These are phyloP conservation scores for Megaustenia siamemsis DNA, from an alignment of 2,888 invertebrate species.

Conservation along the genomic window DNA sequence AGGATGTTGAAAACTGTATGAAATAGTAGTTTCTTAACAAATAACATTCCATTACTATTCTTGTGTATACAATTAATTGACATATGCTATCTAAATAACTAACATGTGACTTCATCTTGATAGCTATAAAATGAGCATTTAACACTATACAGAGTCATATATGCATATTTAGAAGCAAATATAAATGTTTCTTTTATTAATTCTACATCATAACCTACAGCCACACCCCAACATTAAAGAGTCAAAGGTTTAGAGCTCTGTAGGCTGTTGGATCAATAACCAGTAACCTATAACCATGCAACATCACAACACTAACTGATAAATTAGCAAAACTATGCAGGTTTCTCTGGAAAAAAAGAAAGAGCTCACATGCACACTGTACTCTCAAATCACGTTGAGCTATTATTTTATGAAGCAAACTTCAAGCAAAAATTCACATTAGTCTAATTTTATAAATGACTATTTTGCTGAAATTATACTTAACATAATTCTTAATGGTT, in stretches of 20 bases:
- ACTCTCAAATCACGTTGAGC: neutral
- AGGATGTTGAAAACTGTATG: no score
- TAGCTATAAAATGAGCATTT: no score
- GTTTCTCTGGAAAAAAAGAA: neutral
- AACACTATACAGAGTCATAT: neutral
- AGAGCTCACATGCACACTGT: slow-evolving; percentile 3
- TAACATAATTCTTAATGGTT: neutral
- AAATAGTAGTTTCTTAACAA: no score
- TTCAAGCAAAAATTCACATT: neutral
- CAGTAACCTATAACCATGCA: slow-evolving; percentile 16
- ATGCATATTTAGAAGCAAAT: neutral
- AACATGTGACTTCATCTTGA: no score
- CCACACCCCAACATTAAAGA: slow-evolving; percentile 18
- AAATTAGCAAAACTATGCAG: neutral
- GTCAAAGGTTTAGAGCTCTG: no score
- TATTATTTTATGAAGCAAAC: neutral
- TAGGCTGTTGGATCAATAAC: neutral
- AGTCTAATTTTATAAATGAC: neutral
- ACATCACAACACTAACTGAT: slow-evolving; percentile 17
- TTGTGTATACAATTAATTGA: no score
- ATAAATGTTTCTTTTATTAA: neutral
- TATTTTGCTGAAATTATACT: neutral
- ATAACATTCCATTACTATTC: no score
- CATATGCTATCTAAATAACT: no score
- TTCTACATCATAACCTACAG: neutral